phyloP scores from a whole-genome alignment of 2,797 vertebrate species.

The Tolypeutes matacus region DNA sequence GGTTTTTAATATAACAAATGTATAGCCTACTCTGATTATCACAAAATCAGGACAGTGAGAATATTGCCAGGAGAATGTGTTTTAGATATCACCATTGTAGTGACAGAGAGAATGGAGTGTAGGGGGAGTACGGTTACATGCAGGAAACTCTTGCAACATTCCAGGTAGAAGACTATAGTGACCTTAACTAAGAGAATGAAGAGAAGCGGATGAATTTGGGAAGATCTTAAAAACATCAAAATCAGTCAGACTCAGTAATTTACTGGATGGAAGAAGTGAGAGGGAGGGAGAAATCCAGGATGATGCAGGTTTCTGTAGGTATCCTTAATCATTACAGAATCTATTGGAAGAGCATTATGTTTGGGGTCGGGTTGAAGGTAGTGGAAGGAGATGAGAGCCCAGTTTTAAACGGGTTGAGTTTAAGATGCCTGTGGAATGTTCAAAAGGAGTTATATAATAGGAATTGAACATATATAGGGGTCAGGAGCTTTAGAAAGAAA shows the following conservation, averaged over 20 bases:
- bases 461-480: neutral
- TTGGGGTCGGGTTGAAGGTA: neutral
- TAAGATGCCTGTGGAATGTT: neutral
- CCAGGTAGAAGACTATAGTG: neutral
- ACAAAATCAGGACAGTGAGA: too few relatives aligned
- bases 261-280: neutral
- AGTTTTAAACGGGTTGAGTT: neutral
- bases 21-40: too few relatives aligned
- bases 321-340: neutral
- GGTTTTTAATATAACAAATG: too few relatives aligned
- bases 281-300: neutral
- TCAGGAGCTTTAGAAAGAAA: neutral
- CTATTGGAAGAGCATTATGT: slow-evolving; percentile 9
- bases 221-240: neutral
- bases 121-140: neutral
- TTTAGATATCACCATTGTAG: neutral
- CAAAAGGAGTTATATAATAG: neutral
- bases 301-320: neutral
- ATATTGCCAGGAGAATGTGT: neutral
- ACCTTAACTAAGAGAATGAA: neutral
- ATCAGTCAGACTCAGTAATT: neutral
- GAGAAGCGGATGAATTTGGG: neutral
- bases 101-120: neutral
- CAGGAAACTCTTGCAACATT: neutral
- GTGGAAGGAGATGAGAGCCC: neutral